A percentile compares a stretch with the other conserved stretches of the same genome.
These are phyloP conservation scores for Protobothrops mucrosquamatus DNA, from an alignment of 2,113 vertebrate genomes.

Conservation along the genomic window DNA sequence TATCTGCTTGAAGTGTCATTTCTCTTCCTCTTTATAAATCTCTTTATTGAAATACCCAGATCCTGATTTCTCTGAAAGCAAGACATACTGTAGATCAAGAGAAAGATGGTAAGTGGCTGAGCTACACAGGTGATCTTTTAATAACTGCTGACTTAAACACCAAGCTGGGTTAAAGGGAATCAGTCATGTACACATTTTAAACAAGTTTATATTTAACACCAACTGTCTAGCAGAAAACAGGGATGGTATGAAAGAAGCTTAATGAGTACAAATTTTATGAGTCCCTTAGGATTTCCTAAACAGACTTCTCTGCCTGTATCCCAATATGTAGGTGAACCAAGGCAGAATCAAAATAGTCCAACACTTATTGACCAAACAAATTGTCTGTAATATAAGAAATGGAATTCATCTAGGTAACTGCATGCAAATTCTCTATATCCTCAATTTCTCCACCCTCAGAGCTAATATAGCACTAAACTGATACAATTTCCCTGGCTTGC, in stretches of 20 bases:
- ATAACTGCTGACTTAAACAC: conserved; percentile 59
- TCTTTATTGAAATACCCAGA: neutral
- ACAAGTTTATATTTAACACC: conserved; percentile 63
- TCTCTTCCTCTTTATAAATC: neutral
- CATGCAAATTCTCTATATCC: neutral
- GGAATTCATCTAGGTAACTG: neutral
- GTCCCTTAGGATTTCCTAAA: conserved; percentile 45
- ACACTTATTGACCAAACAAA: conserved; percentile 33
- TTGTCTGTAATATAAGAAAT: conserved; percentile 2
- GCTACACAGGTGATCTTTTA: conserved; percentile 20
- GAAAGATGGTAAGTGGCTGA: neutral
- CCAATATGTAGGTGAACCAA: conserved; percentile 36
- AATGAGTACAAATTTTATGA: conserved; percentile 32
- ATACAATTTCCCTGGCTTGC: neutral
- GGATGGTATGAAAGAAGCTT: conserved; percentile 56
- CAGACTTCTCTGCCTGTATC: conserved; percentile 23
- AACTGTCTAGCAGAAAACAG: conserved; percentile 43
- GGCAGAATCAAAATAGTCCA: conserved; percentile 31
- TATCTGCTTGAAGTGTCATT: neutral
- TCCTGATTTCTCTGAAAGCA: neutral
- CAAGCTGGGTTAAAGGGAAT: conserved; percentile 53
- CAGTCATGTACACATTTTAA: conserved; percentile 57
- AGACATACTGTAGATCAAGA: conserved; percentile 6
- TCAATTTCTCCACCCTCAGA: neutral
- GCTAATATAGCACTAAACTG: neutral